Base-by-base conservation (phyloP, 2,113 vertebrate species). In the Naja naja region DNA sequence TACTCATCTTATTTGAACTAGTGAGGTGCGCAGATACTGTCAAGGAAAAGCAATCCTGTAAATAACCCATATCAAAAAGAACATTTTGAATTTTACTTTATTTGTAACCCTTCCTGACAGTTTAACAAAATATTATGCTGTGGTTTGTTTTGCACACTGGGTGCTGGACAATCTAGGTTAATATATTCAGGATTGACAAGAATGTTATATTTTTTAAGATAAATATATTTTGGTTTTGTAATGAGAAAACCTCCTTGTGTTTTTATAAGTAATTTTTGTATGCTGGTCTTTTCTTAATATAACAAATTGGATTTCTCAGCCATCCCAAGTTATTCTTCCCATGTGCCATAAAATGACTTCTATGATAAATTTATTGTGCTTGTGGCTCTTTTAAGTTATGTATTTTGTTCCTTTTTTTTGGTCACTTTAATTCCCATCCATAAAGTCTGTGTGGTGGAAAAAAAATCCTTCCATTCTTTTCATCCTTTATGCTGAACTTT, bases 361-460 rank as follows among this genome's bases (percentile, higher is more conserved):
- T 81, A 8, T 39, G 69, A 81, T 81, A 81, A 81, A 81, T 81
- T 81, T 81, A n/a, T 81, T 81, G 69, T 20, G 69, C 16, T 39
- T 39, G 16, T 39, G n/a, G n/a, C 34, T 81, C n/a, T 81, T 81
- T 34, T 81, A 81, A 81, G 69, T 81, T 81, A 81, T 81, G 34
- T 81, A 81, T 81, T 81, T 81, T 81, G n/a, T 34, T 81, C n/a
- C n/a, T 39, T 3, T 74, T 74, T 20, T 20, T 18, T 18, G 11
- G 39, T 49, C 88, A 58, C 9, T 86, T 90, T 85, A 92, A 45
- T 93, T 93, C 54, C 55, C 81, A 64, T 90, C n/a, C 52, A 58
- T 64, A 53, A 43, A 22, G 22, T 27, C 30, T 34, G 4, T n/a
- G 30, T 16, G 47, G 34, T 45, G 45, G 5, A 2, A 9, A 5